Conservation (phyloP, 2,797 vertebrate species). For the Myotis pilosus region DNA sequence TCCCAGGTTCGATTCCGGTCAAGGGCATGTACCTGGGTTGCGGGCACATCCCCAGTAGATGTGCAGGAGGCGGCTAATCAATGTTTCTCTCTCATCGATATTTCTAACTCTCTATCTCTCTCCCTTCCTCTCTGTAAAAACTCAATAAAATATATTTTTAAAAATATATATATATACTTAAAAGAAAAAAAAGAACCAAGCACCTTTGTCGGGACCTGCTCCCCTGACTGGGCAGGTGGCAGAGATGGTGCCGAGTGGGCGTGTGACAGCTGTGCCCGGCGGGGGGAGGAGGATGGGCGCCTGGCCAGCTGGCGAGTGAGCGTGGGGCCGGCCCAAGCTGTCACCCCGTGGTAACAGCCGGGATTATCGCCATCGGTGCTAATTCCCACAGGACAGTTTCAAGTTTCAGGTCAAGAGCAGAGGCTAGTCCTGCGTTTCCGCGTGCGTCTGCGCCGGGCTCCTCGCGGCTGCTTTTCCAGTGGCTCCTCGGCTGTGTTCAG, state of each 20-base stretch:
- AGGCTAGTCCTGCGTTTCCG: neutral
- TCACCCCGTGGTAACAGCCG: neutral
- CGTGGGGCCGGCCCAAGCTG: neutral
- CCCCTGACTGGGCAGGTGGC: neutral
- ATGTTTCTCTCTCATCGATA: too few relatives aligned
- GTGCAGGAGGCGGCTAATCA: too few relatives aligned
- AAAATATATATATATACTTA: too few relatives aligned
- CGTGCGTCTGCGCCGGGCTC: neutral
- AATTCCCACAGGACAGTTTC: constrained; percentile 55
- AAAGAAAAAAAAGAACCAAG: too few relatives aligned
- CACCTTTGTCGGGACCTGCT: neutral
- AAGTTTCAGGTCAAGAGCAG: constrained; percentile 50
- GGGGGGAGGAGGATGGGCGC: neutral
- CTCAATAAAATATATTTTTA: too few relatives aligned
- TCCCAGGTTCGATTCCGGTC: too few relatives aligned
- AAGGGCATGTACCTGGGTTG: too few relatives aligned
- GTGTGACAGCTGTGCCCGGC: neutral
- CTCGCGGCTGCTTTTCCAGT: neutral
- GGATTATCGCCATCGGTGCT: constrained; percentile 65
- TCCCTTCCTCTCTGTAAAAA: too few relatives aligned
- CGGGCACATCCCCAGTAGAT: too few relatives aligned
- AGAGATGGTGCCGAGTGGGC: neutral
- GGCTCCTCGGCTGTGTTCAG: neutral
- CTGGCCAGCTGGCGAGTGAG: neutral
- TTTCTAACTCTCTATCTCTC: too few relatives aligned